Conservation (phyloP, 2,797 vertebrate genomes). For the Centropyge bicolor region DNA sequence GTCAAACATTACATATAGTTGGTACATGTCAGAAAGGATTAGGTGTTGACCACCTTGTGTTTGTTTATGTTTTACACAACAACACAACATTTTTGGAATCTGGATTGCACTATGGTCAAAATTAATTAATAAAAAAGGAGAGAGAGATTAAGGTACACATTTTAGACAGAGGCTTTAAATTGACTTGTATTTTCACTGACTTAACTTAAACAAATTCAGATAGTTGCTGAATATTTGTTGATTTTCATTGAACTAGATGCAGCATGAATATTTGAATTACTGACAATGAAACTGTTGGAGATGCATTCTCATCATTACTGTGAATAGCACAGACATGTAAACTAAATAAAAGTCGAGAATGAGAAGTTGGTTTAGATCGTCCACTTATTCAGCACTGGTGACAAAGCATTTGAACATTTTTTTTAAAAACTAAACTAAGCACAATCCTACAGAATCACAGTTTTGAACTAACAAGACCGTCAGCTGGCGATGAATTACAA, state of each 20-base stretch:
- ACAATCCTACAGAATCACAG: constrained; percentile 6
- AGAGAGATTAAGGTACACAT: neutral
- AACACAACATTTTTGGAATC: no score
- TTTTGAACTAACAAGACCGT: constrained; percentile 16
- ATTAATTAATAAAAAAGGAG: neutral
- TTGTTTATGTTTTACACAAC: no score
- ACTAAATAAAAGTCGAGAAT: neutral
- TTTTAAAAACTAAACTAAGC: neutral
- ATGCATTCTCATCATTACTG: neutral
- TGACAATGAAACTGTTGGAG: constrained; percentile 22
- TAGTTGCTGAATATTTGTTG: no score
- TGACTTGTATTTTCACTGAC: no score
- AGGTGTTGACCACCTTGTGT: no score
- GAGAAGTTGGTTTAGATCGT: constrained; percentile 3
- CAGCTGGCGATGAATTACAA: constrained; percentile 18
- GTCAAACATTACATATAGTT: no score
- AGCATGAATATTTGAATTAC: constrained; percentile 27
- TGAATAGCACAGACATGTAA: neutral
- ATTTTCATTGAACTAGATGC: constrained; percentile 29
- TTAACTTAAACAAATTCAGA: no score
- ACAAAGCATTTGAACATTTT: constrained; percentile 26
- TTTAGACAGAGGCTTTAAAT: neutral
- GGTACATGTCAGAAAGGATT: no score
- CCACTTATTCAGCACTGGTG: constrained; percentile 2
- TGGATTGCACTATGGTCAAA: no score